Evolutionary conservation across 2,113 vertebrate genomes (phyloP).

Genomic region (Xiphophorus maculatus): DNA sequence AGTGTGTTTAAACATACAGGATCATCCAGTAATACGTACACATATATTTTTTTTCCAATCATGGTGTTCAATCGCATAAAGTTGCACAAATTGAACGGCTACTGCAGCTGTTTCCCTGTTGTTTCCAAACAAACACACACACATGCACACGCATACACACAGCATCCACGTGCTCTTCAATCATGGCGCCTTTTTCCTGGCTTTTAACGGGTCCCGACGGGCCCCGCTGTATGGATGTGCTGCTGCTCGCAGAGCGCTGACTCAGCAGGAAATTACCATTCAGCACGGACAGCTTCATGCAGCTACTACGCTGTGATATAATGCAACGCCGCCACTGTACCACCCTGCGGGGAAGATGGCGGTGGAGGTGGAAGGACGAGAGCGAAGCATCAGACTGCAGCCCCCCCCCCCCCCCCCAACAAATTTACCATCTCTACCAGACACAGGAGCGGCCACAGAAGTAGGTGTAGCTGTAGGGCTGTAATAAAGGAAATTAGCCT

Average conservation of each 20-base stretch:
- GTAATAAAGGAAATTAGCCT: slow-evolving; percentile 7
- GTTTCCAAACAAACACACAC: slow-evolving; percentile 5
- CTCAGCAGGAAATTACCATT: slow-evolving; percentile 75
- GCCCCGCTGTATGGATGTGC: slow-evolving; percentile 59
- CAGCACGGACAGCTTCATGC: slow-evolving; percentile 49
- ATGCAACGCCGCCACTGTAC: slow-evolving; percentile 42
- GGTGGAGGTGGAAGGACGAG: neutral
- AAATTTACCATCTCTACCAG: slow-evolving; percentile 11
- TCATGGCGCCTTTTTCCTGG: slow-evolving; percentile 49
- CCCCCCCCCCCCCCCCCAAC: neutral
- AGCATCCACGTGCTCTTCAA: slow-evolving; percentile 11
- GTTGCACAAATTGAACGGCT: slow-evolving; percentile 46
- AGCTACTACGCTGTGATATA: slow-evolving; percentile 54
- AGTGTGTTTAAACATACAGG: slow-evolving; percentile 9
- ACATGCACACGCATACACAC: neutral
- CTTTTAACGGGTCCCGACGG: slow-evolving; percentile 61
- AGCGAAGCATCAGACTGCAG: slow-evolving; percentile 6
- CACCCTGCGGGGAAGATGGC: slow-evolving; percentile 17
- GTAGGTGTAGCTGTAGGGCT: slow-evolving; percentile 16
- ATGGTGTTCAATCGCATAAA: slow-evolving; percentile 22
- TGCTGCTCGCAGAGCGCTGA: slow-evolving; percentile 49
- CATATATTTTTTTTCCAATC: slow-evolving; percentile 18
- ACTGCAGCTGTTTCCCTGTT: neutral
- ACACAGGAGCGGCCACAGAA: slow-evolving; percentile 2
- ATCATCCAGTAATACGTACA: slow-evolving; percentile 26